phyloP scores from a whole-genome alignment of 2,888 invertebrate genomes.

The Polyommatus icarus region DNA sequence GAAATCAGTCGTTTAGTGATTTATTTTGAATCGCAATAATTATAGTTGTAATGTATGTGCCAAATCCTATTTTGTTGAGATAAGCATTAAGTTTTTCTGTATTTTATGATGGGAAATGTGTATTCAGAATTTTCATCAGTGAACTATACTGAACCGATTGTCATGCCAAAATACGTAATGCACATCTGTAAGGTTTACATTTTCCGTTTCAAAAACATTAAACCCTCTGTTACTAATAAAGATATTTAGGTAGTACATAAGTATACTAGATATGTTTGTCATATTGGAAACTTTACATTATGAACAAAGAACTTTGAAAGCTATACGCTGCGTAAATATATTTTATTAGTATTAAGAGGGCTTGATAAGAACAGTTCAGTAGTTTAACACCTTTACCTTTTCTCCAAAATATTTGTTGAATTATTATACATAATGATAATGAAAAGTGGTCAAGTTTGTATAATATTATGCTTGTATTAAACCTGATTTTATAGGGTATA shows the following conservation, averaged over 20 bases:
- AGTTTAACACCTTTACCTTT: background rate
- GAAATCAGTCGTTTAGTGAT: background rate
- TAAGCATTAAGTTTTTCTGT: constrained; percentile 9
- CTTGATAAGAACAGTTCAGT: background rate
- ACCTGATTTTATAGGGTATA: constrained; percentile 1
- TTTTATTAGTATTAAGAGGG: background rate
- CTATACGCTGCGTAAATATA: background rate
- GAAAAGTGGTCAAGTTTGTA: constrained; percentile 5
- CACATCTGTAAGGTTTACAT: background rate
- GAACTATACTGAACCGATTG: background rate
- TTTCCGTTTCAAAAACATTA: background rate
- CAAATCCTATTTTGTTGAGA: background rate
- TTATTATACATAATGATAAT: background rate
- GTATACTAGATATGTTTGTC: no score
- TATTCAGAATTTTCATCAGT: background rate
- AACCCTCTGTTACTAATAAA: background rate
- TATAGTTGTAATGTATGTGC: constrained; percentile 11
- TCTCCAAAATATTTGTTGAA: constrained; percentile 3
- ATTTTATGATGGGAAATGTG: background rate
- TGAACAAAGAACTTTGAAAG: background rate
- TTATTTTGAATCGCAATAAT: constrained; percentile 15
- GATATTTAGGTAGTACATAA: background rate
- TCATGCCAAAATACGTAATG: constrained; percentile 3
- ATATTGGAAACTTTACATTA: background rate
- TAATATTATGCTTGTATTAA: constrained; percentile 16